These are phyloP conservation scores for Pipistrellus pipistrellus DNA, from an alignment of 2,797 vertebrate genomes.

Conservation along the genomic window DNA sequence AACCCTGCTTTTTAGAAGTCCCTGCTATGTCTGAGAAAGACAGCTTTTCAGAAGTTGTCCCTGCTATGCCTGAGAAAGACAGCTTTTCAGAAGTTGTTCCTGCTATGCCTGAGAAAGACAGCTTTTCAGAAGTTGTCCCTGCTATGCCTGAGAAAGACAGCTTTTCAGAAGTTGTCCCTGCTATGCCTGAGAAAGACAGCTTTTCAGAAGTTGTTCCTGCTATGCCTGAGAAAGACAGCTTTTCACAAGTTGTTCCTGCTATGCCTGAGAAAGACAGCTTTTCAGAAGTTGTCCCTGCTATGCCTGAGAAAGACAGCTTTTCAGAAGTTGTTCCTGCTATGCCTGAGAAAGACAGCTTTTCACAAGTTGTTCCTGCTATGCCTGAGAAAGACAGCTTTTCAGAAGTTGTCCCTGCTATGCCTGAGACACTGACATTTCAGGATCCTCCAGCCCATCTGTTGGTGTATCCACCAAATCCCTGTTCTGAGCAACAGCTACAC, in stretches of 20 bases:
- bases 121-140: too few species aligned
- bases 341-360: conserved; percentile 55
- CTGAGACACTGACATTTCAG: conserved; percentile 38
- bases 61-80: too few species aligned
- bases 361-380: conserved; percentile 40
- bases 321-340: not conserved
- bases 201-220: conserved; percentile 57
- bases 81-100: too few species aligned
- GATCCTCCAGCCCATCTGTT: not conserved
- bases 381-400: conserved; percentile 56
- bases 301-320: too few species aligned
- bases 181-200: conserved; percentile 37
- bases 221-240: conserved; percentile 38
- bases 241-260: conserved; percentile 57
- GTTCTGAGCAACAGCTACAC: conserved; percentile 55
- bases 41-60: too few species aligned
- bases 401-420: conserved; percentile 39
- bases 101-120: too few species aligned
- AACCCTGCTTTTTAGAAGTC: not conserved
- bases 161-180: not conserved
- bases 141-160: too few species aligned
- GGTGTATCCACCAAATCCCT: not conserved
- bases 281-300: too few species aligned
- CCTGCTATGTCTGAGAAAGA: too few species aligned
- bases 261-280: not conserved